Conservation (phyloP, 2,797 vertebrate species). For the Pelobates cultripes region DNA sequence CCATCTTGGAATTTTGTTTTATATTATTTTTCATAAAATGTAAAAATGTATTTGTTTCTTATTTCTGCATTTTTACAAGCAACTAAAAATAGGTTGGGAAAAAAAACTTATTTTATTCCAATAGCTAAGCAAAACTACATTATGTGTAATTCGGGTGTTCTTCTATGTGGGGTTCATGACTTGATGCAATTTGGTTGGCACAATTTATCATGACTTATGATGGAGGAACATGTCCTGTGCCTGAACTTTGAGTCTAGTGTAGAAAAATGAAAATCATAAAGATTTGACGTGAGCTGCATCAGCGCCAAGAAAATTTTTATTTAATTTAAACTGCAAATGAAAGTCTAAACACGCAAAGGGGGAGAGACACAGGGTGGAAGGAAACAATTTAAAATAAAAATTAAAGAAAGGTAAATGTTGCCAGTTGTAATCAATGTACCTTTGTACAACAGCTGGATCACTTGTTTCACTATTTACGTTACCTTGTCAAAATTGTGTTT, state of each 20-base stretch:
- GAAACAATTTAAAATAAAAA: background rate
- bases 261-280: background rate
- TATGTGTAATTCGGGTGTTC: too few relatives aligned
- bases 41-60: too few relatives aligned
- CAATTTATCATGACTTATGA: background rate
- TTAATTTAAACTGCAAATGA: background rate
- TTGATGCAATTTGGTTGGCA: background rate
- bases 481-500: slow-evolving; percentile 10
- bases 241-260: background rate
- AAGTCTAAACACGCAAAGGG: background rate
- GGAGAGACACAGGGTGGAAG: background rate
- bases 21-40: too few relatives aligned
- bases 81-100: too few relatives aligned
- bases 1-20: too few relatives aligned
- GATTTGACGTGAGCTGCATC: background rate
- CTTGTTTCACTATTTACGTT: slow-evolving; percentile 2
- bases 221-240: background rate
- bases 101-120: too few relatives aligned
- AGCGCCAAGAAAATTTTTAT: background rate
- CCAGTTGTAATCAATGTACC: slow-evolving; percentile 10
- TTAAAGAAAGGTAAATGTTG: background rate
- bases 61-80: too few relatives aligned
- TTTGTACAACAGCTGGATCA: background rate
- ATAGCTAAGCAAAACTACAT: too few relatives aligned
- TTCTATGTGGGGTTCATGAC: background rate